Base-by-base conservation (phyloP, 2,888 invertebrate genomes). In the Ashinkailepas kermadecensis region DNA sequence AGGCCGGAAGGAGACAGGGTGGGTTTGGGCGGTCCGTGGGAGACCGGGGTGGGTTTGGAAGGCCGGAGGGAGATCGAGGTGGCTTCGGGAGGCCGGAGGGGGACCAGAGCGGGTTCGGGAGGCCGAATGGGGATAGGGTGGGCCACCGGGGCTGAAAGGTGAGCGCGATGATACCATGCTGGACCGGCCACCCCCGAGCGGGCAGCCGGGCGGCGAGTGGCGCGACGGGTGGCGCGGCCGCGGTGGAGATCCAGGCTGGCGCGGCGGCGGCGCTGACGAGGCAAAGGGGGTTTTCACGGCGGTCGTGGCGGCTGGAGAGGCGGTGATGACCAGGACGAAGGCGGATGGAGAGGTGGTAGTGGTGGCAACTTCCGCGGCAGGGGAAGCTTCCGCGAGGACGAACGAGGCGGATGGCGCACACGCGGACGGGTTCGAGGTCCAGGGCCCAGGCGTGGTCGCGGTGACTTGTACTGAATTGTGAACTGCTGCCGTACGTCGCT, bases 211-310 rank as follows among this genome's bases (percentile, higher is more conserved):
- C 59, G 82, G 82, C 56, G 81, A 64, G 57, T 80, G 81, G 39
- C 54, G n/a, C 21, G 82, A 81, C 25, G 81, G 81, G 57, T 78
- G 83, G 79, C 80, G 81, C 56, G 83, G 81, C 57, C 25, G 81
- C 78, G 80, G 81, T 15, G 56, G 59, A 58, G 82, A n/a, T 7
- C 39, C 15, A 12, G 70, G 54, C 39, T 15, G 70, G 10, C 39
- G 70, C 70, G 70, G 70, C 54, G 70, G 54, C 39, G 39, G 39
- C 8, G 15, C 70, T 12, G n/a, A 12, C 15, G n/a, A 70, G 39
- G 39, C 39, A 39, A 39, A 39, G 39, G 39, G 39, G 10, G 56
- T 1, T 74, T 54, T 18, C 54, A 21, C 6, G 74, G 21, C 21
- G 54, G 74, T 4, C 21, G 54, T 10, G 56, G 74, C 21, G 54